Base-by-base conservation (phyloP, 2,797 vertebrate genomes). In the Tangara arthus region DNA sequence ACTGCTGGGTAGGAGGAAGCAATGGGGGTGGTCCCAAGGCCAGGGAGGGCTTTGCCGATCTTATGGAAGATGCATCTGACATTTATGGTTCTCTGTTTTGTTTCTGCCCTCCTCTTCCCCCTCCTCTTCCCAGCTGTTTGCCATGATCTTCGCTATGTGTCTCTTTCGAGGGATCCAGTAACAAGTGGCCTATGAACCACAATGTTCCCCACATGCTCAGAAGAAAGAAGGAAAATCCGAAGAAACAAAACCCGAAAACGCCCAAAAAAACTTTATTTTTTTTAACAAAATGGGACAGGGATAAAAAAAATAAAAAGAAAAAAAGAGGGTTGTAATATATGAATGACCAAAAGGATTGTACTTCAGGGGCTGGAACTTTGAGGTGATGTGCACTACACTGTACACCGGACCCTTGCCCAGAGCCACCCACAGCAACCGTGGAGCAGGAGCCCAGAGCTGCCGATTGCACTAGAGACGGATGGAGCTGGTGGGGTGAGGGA, bases 101-200 rank as follows among this genome's bases (percentile, higher is more conserved):
- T 44, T 78, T 90, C 39, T 94, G 19, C 20, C 46, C 73, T 94
- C 18, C 82, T 86, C 44, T 82, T 32, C 10, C 27, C 20, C 52
- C 72, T 94, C 15, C 84, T 85, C 42, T 84, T 30, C 11, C 27
- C 98, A 99, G 99, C 98, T 99, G 34, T 99, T 99, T 23, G 98
- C 99, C 90, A 99, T 99, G 99, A 97, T 99, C 93, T 99, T 99
- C 53, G 99, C 99, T 24, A 99, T 99, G 99, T 99, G 99, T 97
- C 98, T 99, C 92, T 99, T 99, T 96, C 97, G 98, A 94, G 99
- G 99, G 65, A 99, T 99, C 97, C 98, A 99, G 96, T 99, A 98
- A 97, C 56, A 81, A 85, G 96, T 66, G 89, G 94, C 94, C 86
- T 34, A 2, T 18, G 70, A 91, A 75, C 63, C 32, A 27, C 30